Evolutionary conservation across 2,797 vertebrate species (phyloP).

Genomic region (Prionace glauca): DNA sequence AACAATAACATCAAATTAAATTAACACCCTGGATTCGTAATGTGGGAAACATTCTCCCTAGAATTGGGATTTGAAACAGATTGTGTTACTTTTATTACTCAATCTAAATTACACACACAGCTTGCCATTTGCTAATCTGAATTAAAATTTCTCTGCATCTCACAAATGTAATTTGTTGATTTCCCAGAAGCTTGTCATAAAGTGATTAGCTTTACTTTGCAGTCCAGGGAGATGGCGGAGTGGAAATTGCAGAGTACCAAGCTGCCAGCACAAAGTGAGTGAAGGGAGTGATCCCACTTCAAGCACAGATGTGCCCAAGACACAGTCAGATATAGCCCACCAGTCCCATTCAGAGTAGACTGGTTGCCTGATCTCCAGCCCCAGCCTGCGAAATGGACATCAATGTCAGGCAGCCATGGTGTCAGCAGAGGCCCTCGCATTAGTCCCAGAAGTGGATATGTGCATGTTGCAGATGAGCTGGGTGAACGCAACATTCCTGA

Average conservation of each 20-base stretch:
- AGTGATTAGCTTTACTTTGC: not conserved
- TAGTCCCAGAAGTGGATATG: not conserved
- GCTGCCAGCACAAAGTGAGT: not conserved
- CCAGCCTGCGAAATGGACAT: not conserved
- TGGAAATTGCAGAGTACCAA: not conserved
- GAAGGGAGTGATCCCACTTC: not conserved
- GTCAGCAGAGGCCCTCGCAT: not conserved
- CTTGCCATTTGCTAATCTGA: conserved; percentile 20
- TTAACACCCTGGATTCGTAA: not conserved
- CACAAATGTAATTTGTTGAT: conserved; percentile 17
- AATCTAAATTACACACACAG: conserved; percentile 18
- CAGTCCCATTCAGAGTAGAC: not conserved
- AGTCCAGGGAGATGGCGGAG: not conserved
- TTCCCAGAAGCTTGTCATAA: not conserved
- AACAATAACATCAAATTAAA: conserved; percentile 10
- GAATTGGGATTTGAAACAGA: conserved; percentile 4
- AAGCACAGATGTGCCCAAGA: not conserved
- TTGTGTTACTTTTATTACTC: not conserved
- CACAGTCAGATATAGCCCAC: not conserved
- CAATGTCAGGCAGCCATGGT: not conserved
- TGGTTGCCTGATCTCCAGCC: not conserved
- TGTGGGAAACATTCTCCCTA: not conserved
- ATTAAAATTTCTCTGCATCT: not conserved
- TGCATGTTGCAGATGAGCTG: not conserved
- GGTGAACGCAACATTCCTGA: not conserved